Base-by-base conservation (phyloP, 2,888 invertebrate genomes). In the Chloroclystis v-ata region DNA sequence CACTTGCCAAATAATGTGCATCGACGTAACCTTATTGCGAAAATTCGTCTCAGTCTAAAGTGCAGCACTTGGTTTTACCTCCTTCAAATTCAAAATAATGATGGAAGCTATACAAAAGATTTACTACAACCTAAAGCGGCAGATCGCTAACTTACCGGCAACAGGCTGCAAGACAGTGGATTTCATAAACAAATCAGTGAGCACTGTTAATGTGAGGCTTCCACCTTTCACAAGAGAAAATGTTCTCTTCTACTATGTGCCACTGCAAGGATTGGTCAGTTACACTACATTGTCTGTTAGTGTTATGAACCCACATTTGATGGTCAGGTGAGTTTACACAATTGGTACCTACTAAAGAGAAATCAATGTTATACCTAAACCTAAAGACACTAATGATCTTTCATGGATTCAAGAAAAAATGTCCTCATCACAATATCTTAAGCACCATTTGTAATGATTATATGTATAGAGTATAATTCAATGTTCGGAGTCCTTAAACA, bases 261-360 rank as follows among this genome's bases (percentile, higher is more conserved):
- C 95, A 30, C 72, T 92, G 43, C 91, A 93, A 79, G 95, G 95
- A 37, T 89, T 92, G 39, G 89, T 90, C 52, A 93, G 94, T 75
- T 95, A 95, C 78, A 92, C 93, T 65, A 92, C 93, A 28, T 89
- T 95, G 41, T 93, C 95, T 37, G 88, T 95, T 37, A 94, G 94
- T 82, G 94, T 95, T 42, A 95, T 95, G 94, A 95, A 95, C 71
- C 95, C 95, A 2, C 90, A 91, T 57, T 80, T 95, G 59, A 89
- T 94, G 64, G 89, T 93, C 63, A 93, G 93, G 93, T 92, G 69
- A 49, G 49, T 16, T 14, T 9, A 1, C 6, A 16, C 13, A 10
- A 3, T 8, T 26, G 4, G 8, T 24, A 4, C 4, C 6, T 24
- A 4, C 6, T n/a, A n/a, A n/a, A n/a, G n/a, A n/a, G n/a, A n/a